Percentiles rank a stretch among this genome's conserved stretches.
Evolutionary conservation across 92 coral and sea anemone species (phyloP).

Genomic region (Parazoanthus atlanticus): DNA sequence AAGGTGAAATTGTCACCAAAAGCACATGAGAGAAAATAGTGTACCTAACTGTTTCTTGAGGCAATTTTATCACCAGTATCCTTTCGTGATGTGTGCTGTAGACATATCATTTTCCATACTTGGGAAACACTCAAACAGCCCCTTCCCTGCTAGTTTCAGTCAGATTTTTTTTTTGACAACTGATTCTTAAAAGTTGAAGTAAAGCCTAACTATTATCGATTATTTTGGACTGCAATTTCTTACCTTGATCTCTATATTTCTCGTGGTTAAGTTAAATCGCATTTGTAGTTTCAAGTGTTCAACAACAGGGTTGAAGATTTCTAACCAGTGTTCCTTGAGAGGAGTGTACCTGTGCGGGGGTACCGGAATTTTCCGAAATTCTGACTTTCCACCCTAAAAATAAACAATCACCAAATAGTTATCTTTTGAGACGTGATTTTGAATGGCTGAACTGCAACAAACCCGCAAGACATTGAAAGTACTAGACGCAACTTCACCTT

Average conservation of each 20-base stretch:
- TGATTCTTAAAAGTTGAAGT: no score
- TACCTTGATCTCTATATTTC: constrained; percentile 95
- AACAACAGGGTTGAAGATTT: constrained; percentile 91
- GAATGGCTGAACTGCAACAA: not conserved
- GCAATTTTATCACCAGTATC: no score
- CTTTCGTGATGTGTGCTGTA: no score
- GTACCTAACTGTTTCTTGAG: no score
- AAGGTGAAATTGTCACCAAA: no score
- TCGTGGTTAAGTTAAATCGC: constrained; percentile 83
- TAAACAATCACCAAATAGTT: not conserved
- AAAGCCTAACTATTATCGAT: no score
- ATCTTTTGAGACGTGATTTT: not conserved
- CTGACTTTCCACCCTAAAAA: constrained; percentile 81
- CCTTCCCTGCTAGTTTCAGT: no score
- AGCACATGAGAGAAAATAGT: no score
- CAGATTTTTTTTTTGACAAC: no score
- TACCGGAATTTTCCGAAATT: constrained; percentile 87
- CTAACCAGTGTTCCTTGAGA: constrained; percentile 94
- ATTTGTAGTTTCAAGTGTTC: constrained; percentile 95
- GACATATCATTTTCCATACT: no score
- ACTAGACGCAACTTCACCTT: constrained; percentile 53
- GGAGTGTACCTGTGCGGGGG: constrained; percentile 95
- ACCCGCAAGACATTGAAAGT: no score
- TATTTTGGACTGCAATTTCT: not conserved
- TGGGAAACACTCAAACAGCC: no score